Base-by-base conservation (phyloP, 1,140 invertebrate genomes). In the Heliconius congener region DNA sequence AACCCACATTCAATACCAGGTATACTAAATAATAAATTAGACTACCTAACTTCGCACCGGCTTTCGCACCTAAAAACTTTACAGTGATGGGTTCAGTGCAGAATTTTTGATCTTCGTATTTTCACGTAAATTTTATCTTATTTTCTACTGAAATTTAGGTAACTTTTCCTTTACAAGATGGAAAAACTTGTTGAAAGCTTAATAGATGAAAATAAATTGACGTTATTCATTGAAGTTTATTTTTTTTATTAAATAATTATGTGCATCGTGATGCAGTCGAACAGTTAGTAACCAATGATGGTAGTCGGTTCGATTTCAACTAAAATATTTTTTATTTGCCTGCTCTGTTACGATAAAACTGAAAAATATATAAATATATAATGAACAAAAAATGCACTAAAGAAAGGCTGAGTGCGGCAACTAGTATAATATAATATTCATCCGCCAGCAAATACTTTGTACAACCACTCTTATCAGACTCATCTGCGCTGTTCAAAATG, bases 1-100 rank as follows among this genome's bases (percentile, higher is more conserved):
- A 66, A 66, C 60, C 60, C 77, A 66, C 60, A 66, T 66, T 66
- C 46, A 81, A 78, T 74, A 80, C 71, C 80, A 84, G 84, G 86
- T 86, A 90, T 91, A 70, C 83, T 93, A 87, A 93, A 92, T 93
- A 93, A 92, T 92, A 92, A 90, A 93, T 92, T 88, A 90, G 90
- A 88, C 86, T 87, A 88, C 85, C 89, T 87, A 92, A 92, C 89
- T 92, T 92, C 86, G 82, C 88, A 87, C 88, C 86, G 84, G 86
- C 85, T 89, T 84, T 88, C 84, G 85, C 87, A 82, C 83, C 87
- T 86, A 86, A 88, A 88, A 87, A 91, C 85, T 89, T 91, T 84
- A 79, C 82, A 88, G 91, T 81, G 83, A 52, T 52, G 50, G 50
- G 50, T 19, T 23, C 19, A 57, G 18, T 57, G 55, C n/a, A 89